Base-by-base conservation (phyloP, 30 jellyfish, hydroid and myxozoan species). In the Rhopilema esculentum region DNA sequence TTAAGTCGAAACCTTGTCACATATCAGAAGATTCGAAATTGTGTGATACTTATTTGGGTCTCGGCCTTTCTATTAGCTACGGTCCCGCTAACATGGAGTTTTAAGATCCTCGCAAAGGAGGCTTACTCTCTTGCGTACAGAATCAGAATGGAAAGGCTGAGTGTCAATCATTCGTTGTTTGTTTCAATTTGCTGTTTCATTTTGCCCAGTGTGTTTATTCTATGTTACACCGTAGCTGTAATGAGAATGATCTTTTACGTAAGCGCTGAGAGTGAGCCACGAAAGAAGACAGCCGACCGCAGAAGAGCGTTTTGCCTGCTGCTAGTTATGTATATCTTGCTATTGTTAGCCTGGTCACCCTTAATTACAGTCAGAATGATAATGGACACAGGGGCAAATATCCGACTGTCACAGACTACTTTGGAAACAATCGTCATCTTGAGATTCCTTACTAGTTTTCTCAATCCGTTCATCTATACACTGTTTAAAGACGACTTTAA, bases 331-430 rank as follows among this genome's bases (percentile, higher is more conserved):
- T 85, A 49, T 24, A 49, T 72, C 31, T n/a, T 85, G 49, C 77
- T 85, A 6, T 49, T 85, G 28, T 33, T 51, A 15, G 78, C 86
- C 23, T 85, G 87, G 93, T 69, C 93, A 0, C 93, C 93, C 27
- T 75, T 85, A 24, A 85, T 72, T 7, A 4, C 69, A 16, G 71
- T 85, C 1, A 31, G 93, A 12, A 32, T 85, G 17, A 75, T 85
- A 18, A 19, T 73, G 70, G 93, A 85, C 29, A 85, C 93, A 0
- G 27, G 83, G 33, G 49, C 76, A 25, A 40, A 50, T 16, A 67
- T 64, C 49, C 29, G 51, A 33, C 49, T 85, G 31, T 72, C 77
- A 18, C 81, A 70, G 27, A 22, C 74, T 4, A 26, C 72, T 21
- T 51, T 85, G 69, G 85, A 85, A 66, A 63, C 48, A 23, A 22